Percentiles rank a stretch among this genome's conserved stretches.
Conservation (phyloP, 2,888 invertebrate species). For the Thera obeliscata region DNA sequence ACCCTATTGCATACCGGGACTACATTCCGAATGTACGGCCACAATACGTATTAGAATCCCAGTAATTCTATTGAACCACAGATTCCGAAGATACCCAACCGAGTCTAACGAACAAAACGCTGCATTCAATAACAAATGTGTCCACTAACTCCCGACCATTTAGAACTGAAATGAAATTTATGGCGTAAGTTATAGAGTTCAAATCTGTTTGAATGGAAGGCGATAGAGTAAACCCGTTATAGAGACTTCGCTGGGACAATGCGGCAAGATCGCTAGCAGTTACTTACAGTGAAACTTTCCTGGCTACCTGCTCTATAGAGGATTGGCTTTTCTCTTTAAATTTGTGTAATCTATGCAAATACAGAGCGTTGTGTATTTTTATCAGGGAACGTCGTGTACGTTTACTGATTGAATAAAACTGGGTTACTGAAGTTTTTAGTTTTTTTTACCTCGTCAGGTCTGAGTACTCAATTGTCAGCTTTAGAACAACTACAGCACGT, state of each 20-base stretch:
- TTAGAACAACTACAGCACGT: neutral
- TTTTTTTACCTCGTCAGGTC: neutral
- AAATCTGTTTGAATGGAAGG: conserved; percentile 41
- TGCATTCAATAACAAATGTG: conserved; percentile 43
- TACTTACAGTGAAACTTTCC: conserved; percentile 41
- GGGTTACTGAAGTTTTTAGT: conserved; percentile 2
- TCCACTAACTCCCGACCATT: conserved; percentile 35
- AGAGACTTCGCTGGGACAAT: conserved; percentile 37
- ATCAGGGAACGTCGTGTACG: conserved; percentile 24
- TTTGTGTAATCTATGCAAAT: conserved; percentile 37
- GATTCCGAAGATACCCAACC: conserved; percentile 31
- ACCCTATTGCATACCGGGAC: conserved; percentile 17
- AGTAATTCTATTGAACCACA: conserved; percentile 29
- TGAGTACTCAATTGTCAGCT: neutral
- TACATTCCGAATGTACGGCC: conserved; percentile 14
- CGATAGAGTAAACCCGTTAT: conserved; percentile 34
- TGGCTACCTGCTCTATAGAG: conserved; percentile 31
- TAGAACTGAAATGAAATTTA: conserved; percentile 37
- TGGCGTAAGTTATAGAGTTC: conserved; percentile 42
- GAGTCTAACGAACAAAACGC: conserved; percentile 41
- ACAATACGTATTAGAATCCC: conserved; percentile 22
- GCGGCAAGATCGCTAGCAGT: conserved; percentile 42
- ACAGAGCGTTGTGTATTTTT: conserved; percentile 30
- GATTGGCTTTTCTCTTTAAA: conserved; percentile 25
- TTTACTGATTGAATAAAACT: conserved; percentile 26